Percentiles rank a stretch among this genome's conserved stretches.
phyloP scores from a whole-genome alignment of 2,113 vertebrate genomes.

The Amia ocellicauda region DNA sequence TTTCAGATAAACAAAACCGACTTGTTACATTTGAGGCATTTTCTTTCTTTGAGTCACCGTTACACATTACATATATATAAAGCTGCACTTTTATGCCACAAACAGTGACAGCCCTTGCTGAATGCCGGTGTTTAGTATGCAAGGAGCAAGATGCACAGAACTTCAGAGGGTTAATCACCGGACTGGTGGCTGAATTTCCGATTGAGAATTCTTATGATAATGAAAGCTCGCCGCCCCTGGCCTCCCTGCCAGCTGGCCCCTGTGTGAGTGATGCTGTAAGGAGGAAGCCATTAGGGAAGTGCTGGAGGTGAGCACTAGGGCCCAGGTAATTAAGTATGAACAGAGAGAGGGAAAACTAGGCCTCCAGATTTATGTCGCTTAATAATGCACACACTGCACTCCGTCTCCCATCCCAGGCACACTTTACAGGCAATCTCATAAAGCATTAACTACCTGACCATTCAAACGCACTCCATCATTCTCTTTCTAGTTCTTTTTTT shows the following conservation, averaged over 20 bases:
- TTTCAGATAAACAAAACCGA: too few relatives aligned
- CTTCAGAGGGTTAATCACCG: background rate
- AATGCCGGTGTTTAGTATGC: too few relatives aligned
- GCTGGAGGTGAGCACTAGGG: constrained; percentile 40
- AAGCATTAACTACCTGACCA: constrained; percentile 59
- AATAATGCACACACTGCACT: constrained; percentile 58
- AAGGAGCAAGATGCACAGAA: background rate
- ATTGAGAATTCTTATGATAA: constrained; percentile 42
- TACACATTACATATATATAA: too few relatives aligned
- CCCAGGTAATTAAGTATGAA: constrained; percentile 52
- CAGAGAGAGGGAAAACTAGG: constrained; percentile 40
- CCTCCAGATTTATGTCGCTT: constrained; percentile 53
- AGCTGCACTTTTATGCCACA: too few relatives aligned
- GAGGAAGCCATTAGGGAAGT: constrained; percentile 41
- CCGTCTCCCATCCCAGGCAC: constrained; percentile 35
- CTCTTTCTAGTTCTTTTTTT: constrained; percentile 29
- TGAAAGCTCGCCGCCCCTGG: constrained; percentile 40
- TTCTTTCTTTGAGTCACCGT: too few relatives aligned
- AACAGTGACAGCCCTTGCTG: too few relatives aligned
- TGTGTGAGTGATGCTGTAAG: constrained; percentile 32
- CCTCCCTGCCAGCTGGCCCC: constrained; percentile 40
- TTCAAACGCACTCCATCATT: constrained; percentile 52
- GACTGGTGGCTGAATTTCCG: constrained; percentile 20
- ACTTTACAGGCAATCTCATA: constrained; percentile 47
- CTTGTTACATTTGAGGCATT: too few relatives aligned